Base-by-base conservation (phyloP, 1,140 invertebrate genomes). In the Bombus cullumanus region DNA sequence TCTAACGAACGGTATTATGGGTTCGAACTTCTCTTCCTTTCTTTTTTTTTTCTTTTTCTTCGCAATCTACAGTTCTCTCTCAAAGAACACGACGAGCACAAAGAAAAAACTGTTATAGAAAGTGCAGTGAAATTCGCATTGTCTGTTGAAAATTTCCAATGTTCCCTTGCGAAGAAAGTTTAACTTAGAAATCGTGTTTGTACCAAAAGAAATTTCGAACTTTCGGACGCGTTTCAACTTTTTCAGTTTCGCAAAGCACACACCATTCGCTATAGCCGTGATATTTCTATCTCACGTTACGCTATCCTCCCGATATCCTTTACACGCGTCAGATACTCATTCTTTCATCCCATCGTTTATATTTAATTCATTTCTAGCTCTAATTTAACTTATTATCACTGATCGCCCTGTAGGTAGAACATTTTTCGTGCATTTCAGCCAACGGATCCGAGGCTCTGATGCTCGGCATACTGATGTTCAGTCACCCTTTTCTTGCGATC, bases 131-230 rank as follows among this genome's bases (percentile, higher is more conserved):
- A 78, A n/a, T 64, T 77, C 25, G 37, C 53, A 31, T 47, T 41
- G 76, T 34, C 59, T 12, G 62, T 47, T 68, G 41, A 79, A 68
- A 66, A 64, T 68, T 47, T 47, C 39, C 62, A n/a, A 25, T 31
- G 64, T 31, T 47, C 59, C 37, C n/a, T 18, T 22, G 22, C 41
- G n/a, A 34, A 8, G 15, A 47, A 53, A 39, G 37, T 73, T 57
- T 13, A n/a, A 81, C 69, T 81, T 62, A 31, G 66, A 62, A 62
- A 81, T 81, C 57, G 47, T 59, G 34, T 81, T 39, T 73, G 80
- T n/a, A 13, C 8, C 28, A 37, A 57, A 43, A n/a, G 64, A 53
- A 80, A 80, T 80, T 80, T 79, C 39, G 10, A 68, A 79, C 64
- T 80, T 37, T 18, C 78, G 15, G 34, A 68, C 39, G 41, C 64